Evolutionary conservation across 2,888 invertebrate genomes (phyloP).

Genomic region (Eulithis prunata): DNA sequence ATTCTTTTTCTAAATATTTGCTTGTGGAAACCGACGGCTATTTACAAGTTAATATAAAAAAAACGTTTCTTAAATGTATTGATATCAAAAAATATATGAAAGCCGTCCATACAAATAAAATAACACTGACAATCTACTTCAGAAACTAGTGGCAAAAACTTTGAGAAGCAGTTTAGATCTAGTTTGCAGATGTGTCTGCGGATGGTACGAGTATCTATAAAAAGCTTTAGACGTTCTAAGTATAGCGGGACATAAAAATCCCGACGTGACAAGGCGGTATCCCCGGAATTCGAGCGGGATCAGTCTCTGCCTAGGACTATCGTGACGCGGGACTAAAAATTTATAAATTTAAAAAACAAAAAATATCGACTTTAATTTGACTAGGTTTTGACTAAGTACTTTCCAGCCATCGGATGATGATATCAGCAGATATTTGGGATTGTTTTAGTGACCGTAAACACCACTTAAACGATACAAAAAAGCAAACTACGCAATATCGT

Average conservation of each 20-base stretch:
- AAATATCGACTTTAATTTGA: too few species aligned
- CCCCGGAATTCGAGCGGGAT: slow-evolving; percentile 41
- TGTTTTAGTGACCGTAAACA: too few species aligned
- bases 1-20: too few species aligned
- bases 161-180: slow-evolving; percentile 38
- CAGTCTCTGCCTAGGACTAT: slow-evolving; percentile 20
- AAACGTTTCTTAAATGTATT: too few species aligned
- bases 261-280: slow-evolving; percentile 44
- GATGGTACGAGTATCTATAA: slow-evolving; percentile 23
- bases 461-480: too few species aligned
- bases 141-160: slow-evolving; percentile 26
- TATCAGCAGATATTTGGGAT: too few species aligned
- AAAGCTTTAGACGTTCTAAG: slow-evolving; percentile 43
- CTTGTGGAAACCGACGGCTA: too few species aligned
- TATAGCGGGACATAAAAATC: slow-evolving; percentile 47
- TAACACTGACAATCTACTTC: slow-evolving; percentile 17
- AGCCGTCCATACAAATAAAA: slow-evolving; percentile 1
- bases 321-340: slow-evolving; percentile 4
- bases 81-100: too few species aligned
- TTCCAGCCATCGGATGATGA: too few species aligned
- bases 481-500: too few species aligned
- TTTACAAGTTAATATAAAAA: too few species aligned
- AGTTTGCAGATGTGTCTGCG: slow-evolving; percentile 39
- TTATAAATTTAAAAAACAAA: background rate
- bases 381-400: too few species aligned